Evolutionary conservation across 1,140 invertebrate genomes (phyloP).

Genomic region (Drosophila malerkotliana): DNA sequence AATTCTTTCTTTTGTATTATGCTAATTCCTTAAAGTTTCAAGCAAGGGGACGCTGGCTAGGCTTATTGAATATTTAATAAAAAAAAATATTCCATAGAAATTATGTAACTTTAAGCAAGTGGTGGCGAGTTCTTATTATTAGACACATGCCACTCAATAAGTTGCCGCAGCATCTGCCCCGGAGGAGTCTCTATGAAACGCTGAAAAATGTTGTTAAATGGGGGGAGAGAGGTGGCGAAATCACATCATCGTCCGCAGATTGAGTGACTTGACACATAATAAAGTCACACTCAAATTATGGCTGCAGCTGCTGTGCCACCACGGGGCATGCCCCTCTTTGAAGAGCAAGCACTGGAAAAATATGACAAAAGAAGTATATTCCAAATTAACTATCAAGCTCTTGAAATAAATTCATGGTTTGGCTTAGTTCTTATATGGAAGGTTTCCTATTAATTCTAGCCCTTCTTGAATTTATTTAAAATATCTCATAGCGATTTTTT

Average conservation of each 20-base stretch:
- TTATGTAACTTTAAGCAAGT: slow-evolving; percentile 37
- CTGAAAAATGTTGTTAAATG: slow-evolving; percentile 35
- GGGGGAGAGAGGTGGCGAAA: slow-evolving; percentile 25
- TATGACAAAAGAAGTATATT: not conserved
- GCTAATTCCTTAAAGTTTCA: slow-evolving; percentile 68
- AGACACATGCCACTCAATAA: slow-evolving; percentile 75
- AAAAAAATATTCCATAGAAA: slow-evolving; percentile 9
- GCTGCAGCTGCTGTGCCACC: slow-evolving; percentile 63
- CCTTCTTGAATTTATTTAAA: not conserved
- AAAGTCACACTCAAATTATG: slow-evolving; percentile 79
- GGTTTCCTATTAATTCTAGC: not conserved
- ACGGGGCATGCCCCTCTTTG: slow-evolving; percentile 2
- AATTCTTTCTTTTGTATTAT: slow-evolving; percentile 58
- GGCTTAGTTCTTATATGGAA: not conserved
- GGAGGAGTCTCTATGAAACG: slow-evolving; percentile 31
- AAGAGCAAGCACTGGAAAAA: slow-evolving; percentile 6
- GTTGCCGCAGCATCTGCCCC: slow-evolving; percentile 45
- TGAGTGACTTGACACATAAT: slow-evolving; percentile 80
- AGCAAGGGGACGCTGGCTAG: not conserved
- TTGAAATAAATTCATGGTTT: no score
- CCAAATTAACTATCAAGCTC: no score
- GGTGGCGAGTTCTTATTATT: slow-evolving; percentile 52
- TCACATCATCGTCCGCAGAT: slow-evolving; percentile 72
- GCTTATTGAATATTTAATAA: slow-evolving; percentile 63
- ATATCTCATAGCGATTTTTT: not conserved